These are phyloP conservation scores for Suricata suricatta DNA, from an alignment of 2,113 vertebrate species.

Conservation along the genomic window DNA sequence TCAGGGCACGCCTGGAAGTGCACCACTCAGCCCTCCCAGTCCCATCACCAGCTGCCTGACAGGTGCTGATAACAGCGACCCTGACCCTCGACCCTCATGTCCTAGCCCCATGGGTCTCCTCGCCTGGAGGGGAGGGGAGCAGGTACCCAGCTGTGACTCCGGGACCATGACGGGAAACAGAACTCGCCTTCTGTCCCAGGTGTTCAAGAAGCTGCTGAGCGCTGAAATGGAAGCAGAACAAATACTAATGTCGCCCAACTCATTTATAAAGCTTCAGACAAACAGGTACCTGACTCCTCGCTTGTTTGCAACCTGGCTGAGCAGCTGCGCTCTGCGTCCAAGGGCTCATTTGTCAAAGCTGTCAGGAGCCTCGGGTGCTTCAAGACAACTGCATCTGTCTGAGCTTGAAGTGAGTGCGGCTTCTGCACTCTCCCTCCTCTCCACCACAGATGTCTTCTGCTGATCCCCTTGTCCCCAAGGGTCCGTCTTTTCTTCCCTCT, in stretches of 20 bases:
- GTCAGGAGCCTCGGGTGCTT: background rate
- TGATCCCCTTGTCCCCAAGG: background rate
- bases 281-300: slow-evolving; percentile 83
- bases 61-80: background rate
- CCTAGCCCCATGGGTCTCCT: background rate
- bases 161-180: background rate
- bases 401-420: rapidly evolving
- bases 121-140: background rate
- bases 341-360: background rate
- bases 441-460: rapidly evolving
- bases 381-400: background rate
- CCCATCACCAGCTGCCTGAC: rapidly evolving
- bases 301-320: background rate
- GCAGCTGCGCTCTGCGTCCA: rapidly evolving
- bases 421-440: background rate
- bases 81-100: background rate
- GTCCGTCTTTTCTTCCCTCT: background rate
- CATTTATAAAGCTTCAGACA: slow-evolving; percentile 82
- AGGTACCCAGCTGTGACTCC: background rate
- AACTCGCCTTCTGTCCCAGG: slow-evolving; percentile 83
- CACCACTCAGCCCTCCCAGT: background rate
- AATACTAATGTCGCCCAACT: slow-evolving; percentile 89
- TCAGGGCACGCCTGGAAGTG: no score
- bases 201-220: slow-evolving; percentile 92
- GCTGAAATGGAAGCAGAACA: slow-evolving; percentile 89